These are phyloP conservation scores for Cyanoramphus novaezelandiae DNA, from an alignment of 2,113 vertebrate species.

Conservation along the genomic window DNA sequence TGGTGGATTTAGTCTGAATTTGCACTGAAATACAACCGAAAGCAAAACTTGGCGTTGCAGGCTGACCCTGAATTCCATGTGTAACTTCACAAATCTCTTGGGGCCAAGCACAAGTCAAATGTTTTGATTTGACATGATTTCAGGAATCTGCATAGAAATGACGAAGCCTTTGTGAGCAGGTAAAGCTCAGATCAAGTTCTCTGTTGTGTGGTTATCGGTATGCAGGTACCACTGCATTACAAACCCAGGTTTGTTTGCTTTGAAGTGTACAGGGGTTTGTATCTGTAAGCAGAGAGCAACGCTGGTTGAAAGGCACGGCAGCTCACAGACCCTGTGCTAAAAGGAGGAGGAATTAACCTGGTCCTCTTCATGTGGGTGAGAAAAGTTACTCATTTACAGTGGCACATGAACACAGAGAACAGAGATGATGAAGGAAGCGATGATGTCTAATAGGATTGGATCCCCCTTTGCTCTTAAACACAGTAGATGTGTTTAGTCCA, in stretches of 20 bases:
- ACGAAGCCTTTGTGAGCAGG: neutral
- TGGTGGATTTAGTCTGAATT: neutral
- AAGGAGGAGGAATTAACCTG: neutral
- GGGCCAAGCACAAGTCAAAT: neutral
- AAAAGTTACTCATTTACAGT: neutral
- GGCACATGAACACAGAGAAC: neutral
- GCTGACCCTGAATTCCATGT: fast-evolving
- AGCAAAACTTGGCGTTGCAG: neutral
- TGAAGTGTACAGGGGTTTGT: no score
- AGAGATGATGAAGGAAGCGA: neutral
- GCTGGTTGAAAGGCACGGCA: neutral
- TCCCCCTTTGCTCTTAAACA: neutral
- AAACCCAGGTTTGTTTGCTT: neutral
- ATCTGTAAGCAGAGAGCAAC: neutral
- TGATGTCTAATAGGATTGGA: neutral
- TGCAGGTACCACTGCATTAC: fast-evolving
- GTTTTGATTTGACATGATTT: neutral
- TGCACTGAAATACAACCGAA: neutral
- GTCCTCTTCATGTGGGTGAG: neutral
- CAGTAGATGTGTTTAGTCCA: neutral
- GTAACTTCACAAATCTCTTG: neutral
- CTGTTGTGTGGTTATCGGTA: fast-evolving
- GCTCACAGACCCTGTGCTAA: neutral
- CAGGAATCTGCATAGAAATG: neutral
- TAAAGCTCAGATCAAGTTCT: neutral